Conservation (phyloP, 2,797 vertebrate genomes). For the Steatocranus sp. region DNA sequence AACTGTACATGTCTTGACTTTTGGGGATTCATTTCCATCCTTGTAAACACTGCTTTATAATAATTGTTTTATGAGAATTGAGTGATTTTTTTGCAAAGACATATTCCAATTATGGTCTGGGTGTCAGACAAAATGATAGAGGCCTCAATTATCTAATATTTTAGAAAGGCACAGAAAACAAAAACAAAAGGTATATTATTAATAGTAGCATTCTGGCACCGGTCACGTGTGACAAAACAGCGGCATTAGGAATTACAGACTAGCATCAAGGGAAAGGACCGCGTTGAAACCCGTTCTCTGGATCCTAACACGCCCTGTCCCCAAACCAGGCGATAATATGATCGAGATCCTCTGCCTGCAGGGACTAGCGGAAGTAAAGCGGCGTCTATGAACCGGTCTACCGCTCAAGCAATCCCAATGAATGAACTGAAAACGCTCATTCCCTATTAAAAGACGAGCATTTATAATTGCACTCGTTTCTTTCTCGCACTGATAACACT, state of each 20-base stretch:
- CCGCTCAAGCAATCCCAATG: neutral
- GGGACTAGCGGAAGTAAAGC: conserved; percentile 3
- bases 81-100: neutral
- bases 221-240: neutral
- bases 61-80: neutral
- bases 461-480: neutral
- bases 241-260: neutral
- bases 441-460: neutral
- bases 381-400: conserved; percentile 1
- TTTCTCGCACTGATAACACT: neutral
- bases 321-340: neutral
- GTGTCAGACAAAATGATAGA: neutral
- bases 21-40: neutral
- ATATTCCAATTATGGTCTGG: neutral
- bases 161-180: neutral
- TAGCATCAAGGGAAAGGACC: neutral
- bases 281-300: neutral
- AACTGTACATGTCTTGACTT: neutral
- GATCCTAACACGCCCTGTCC: neutral
- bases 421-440: neutral
- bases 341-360: neutral
- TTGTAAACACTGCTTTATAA: neutral
- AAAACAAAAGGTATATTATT: neutral
- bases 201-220: neutral
- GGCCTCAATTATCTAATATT: neutral